Evolutionary conservation across 2,888 invertebrate genomes (phyloP).

Genomic region (Drosophila borealis): DNA sequence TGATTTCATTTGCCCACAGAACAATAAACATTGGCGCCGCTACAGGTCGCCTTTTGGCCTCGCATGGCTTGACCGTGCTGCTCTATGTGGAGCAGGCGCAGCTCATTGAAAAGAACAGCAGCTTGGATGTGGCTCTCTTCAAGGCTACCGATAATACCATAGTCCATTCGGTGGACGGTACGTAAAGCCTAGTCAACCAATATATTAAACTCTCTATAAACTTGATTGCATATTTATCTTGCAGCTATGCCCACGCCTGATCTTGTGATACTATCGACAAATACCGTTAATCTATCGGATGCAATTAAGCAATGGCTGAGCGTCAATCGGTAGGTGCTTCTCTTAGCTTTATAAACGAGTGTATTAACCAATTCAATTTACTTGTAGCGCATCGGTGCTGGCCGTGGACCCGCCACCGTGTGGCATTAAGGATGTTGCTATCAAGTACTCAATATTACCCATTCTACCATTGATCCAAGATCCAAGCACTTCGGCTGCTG

Average conservation of each 20-base stretch:
- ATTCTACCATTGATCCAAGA: slow-evolving; percentile 88
- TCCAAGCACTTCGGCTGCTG: slow-evolving; percentile 22
- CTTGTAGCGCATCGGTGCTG: slow-evolving; percentile 88
- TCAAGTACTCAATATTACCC: slow-evolving; percentile 90
- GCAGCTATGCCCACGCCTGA: slow-evolving; percentile 85
- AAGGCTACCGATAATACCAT: slow-evolving; percentile 88
- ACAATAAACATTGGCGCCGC: slow-evolving; percentile 89
- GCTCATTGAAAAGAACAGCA: slow-evolving; percentile 85
- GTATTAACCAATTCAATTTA: background rate
- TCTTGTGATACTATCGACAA: slow-evolving; percentile 85
- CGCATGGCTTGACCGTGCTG: slow-evolving; percentile 91
- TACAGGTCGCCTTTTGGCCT: slow-evolving; percentile 92
- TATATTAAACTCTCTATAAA: background rate
- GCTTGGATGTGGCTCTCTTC: slow-evolving; percentile 88
- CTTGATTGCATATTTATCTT: slow-evolving; percentile 13
- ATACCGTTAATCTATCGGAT: slow-evolving; percentile 84
- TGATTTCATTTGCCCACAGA: slow-evolving; percentile 50
- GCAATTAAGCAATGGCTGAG: slow-evolving; percentile 89
- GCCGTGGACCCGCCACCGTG: slow-evolving; percentile 91
- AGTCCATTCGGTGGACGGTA: slow-evolving; percentile 86
- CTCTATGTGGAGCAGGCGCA: slow-evolving; percentile 86
- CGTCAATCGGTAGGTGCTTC: slow-evolving; percentile 85
- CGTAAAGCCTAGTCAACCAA: background rate
- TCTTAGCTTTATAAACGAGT: background rate
- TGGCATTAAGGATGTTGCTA: slow-evolving; percentile 87